phyloP scores from a whole-genome alignment of 1,140 invertebrate genomes.

The Olivierus martensii region DNA sequence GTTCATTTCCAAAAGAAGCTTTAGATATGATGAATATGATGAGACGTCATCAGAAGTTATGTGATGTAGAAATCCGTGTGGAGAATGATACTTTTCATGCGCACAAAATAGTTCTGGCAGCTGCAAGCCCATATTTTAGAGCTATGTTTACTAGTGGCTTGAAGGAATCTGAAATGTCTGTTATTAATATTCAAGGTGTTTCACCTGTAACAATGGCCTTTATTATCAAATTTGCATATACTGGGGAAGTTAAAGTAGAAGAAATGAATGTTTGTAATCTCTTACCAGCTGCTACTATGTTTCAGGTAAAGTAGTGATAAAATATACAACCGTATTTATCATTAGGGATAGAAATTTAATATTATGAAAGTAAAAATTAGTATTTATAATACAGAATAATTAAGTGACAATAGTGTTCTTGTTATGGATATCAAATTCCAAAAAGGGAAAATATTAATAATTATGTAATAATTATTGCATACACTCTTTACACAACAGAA shows the following conservation, averaged over 20 bases:
- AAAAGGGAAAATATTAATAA: too few relatives aligned
- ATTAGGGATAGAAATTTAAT: too few relatives aligned
- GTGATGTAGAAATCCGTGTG: slow-evolving; percentile 94
- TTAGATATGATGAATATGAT: slow-evolving; percentile 75
- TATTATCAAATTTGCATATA: slow-evolving; percentile 96
- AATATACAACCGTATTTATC: background rate
- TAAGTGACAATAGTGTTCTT: too few relatives aligned
- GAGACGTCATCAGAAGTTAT: slow-evolving; percentile 71
- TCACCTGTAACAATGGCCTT: slow-evolving; percentile 96
- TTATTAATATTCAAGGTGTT: slow-evolving; percentile 90
- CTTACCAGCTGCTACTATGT: slow-evolving; percentile 82
- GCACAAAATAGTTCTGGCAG: slow-evolving; percentile 79
- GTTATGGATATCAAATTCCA: too few relatives aligned
- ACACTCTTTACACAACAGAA: too few relatives aligned
- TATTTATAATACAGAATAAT: too few relatives aligned
- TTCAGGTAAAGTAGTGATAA: slow-evolving; percentile 50
- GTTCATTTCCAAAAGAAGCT: slow-evolving; percentile 15
- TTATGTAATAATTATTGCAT: too few relatives aligned
- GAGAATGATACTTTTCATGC: slow-evolving; percentile 88
- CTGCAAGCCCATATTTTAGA: slow-evolving; percentile 82
- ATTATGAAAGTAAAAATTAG: too few relatives aligned
- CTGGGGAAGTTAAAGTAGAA: slow-evolving; percentile 91
- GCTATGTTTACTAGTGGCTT: slow-evolving; percentile 97
- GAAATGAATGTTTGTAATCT: slow-evolving; percentile 82
- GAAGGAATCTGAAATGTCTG: slow-evolving; percentile 90